A percentile compares a stretch with the other conserved stretches of the same genome.
These are phyloP conservation scores for Nomada lathburiana DNA, from an alignment of 2,888 invertebrate species.

Conservation along the genomic window DNA sequence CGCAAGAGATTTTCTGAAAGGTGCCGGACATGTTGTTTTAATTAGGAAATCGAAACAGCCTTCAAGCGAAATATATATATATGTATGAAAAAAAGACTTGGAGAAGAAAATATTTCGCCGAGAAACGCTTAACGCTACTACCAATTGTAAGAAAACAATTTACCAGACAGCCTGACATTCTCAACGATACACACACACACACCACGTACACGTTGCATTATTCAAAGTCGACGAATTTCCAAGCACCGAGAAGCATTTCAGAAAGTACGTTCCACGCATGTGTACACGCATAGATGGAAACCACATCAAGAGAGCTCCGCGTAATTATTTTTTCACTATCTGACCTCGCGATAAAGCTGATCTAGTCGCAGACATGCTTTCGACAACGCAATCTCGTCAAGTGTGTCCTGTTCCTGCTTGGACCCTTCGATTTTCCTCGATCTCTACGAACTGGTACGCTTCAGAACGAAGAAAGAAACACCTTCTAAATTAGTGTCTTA, in stretches of 20 bases:
- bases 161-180: too few relatives aligned
- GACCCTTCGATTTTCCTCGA: slow-evolving; percentile 36
- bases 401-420: slow-evolving; percentile 55
- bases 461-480: not conserved
- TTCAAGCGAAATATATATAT: not conserved
- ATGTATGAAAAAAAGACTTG: too few relatives aligned
- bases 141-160: too few relatives aligned
- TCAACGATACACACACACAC: too few relatives aligned
- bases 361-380: slow-evolving; percentile 38
- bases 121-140: not conserved
- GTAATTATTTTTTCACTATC: slow-evolving; percentile 60
- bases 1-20: slow-evolving; percentile 19
- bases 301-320: slow-evolving; percentile 34
- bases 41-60: not conserved
- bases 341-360: not conserved
- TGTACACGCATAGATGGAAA: slow-evolving; percentile 32
- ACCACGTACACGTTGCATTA: slow-evolving; percentile 15
- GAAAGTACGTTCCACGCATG: slow-evolving; percentile 35
- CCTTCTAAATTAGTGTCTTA: not conserved
- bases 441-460: slow-evolving; percentile 37
- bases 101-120: not conserved
- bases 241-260: slow-evolving; percentile 14
- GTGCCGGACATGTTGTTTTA: not conserved
- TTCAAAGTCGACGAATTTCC: slow-evolving; percentile 10
- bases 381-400: slow-evolving; percentile 42